A percentile compares a stretch with the other conserved stretches of the same genome.
Evolutionary conservation across 1,140 invertebrate species (phyloP).

Genomic region (Drosophila oshimai): DNA sequence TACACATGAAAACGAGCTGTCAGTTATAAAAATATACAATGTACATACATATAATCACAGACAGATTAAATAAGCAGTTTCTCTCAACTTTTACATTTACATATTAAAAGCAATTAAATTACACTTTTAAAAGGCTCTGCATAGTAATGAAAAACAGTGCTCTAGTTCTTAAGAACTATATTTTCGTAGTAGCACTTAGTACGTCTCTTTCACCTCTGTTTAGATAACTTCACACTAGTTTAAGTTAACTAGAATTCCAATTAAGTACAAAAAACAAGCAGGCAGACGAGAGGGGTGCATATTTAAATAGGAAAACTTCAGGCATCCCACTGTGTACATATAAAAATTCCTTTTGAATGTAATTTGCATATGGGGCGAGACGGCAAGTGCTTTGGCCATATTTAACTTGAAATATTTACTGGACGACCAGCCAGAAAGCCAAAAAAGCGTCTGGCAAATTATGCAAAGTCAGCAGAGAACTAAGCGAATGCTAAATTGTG

Average conservation of each 20-base stretch:
- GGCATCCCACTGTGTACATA: conserved; percentile 5
- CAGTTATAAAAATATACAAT: not conserved
- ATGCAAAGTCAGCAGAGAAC: conserved; percentile 73
- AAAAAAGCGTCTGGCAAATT: conserved; percentile 54
- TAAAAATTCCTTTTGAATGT: conserved; percentile 44
- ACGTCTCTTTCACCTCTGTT: not conserved
- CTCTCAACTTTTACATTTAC: not conserved
- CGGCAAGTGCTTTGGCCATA: conserved; percentile 45
- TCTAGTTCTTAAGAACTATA: not conserved
- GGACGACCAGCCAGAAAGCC: conserved; percentile 16
- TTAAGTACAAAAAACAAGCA: conserved; percentile 17
- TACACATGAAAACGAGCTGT: not conserved
- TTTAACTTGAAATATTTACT: conserved; percentile 58
- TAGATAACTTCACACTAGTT: conserved; percentile 6
- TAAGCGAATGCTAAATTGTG: conserved; percentile 52
- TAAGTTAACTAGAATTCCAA: conserved; percentile 16
- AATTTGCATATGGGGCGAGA: conserved; percentile 66
- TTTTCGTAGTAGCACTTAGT: not conserved
- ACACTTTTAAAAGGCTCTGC: not conserved
- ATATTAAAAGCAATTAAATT: not conserved
- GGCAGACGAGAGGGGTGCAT: conserved; percentile 1
- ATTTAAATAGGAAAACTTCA: conserved; percentile 30
- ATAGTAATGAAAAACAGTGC: not conserved
- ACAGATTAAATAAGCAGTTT: no score
- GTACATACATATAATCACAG: no score